Conservation (phyloP, 2,797 vertebrate species). For the Denticeps clupeoides region DNA sequence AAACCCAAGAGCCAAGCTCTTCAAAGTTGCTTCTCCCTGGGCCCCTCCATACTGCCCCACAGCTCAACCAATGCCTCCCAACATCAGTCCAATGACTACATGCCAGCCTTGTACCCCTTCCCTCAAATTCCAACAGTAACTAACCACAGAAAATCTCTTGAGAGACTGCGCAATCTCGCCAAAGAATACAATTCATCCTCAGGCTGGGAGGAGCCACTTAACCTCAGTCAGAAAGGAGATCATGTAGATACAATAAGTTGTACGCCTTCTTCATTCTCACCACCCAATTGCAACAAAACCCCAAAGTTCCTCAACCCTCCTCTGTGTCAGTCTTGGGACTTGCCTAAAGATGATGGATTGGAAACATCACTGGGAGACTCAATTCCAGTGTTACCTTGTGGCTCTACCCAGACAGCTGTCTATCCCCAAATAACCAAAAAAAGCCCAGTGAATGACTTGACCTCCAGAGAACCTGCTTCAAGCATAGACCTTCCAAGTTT, state of each 20-base stretch:
- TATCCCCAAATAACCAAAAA: constrained; percentile 8
- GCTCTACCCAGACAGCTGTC: background rate
- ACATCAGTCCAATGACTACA: background rate
- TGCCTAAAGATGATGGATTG: constrained; percentile 11
- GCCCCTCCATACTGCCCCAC: too few species aligned
- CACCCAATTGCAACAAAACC: constrained; percentile 40
- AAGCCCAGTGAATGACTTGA: constrained; percentile 8
- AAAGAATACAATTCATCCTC: constrained; percentile 48
- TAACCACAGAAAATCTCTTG: constrained; percentile 33
- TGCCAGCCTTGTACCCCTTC: constrained; percentile 2
- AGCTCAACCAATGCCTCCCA: constrained; percentile 11
- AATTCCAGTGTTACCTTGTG: background rate
- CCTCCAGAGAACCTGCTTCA: background rate
- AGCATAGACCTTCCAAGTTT: constrained; percentile 8
- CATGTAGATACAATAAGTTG: constrained; percentile 12
- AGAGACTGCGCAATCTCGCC: constrained; percentile 49
- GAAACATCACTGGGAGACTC: constrained; percentile 11
- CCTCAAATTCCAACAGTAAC: constrained; percentile 11
- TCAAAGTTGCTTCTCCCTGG: constrained; percentile 27
- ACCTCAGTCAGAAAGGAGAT: constrained; percentile 47
- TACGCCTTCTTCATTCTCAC: constrained; percentile 47
- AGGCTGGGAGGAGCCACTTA: constrained; percentile 49
- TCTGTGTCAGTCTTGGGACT: constrained; percentile 34
- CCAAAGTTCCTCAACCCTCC: constrained; percentile 58
- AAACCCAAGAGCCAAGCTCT: constrained; percentile 16